A percentile compares a stretch with the other conserved stretches of the same genome.
Evolutionary conservation across 2,888 invertebrate genomes (phyloP).

Genomic region (Lampropteryx suffumata): DNA sequence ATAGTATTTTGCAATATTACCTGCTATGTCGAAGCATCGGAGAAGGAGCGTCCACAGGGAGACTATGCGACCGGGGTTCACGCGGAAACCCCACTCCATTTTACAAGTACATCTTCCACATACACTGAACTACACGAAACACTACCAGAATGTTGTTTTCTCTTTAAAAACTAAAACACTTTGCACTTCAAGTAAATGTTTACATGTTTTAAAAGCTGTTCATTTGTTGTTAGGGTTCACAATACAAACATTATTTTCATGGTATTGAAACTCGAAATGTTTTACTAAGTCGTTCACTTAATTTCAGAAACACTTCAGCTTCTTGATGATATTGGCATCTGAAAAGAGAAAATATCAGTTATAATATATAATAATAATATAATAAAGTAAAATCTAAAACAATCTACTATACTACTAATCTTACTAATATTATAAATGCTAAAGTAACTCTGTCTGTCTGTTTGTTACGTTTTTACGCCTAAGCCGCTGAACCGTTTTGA

Average conservation of each 20-base stretch:
- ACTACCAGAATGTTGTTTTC: constrained; percentile 1
- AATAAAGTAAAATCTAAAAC: too few species aligned
- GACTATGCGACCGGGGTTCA: constrained; percentile 48
- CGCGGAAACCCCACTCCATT: constrained; percentile 63
- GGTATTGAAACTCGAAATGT: neutral
- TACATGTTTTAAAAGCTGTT: too few species aligned
- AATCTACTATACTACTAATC: too few species aligned
- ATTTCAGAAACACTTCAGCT: neutral
- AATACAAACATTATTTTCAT: too few species aligned
- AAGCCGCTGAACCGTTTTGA: too few species aligned
- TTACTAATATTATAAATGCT: too few species aligned
- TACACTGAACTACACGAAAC: constrained; percentile 11
- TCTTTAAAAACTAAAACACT: neutral
- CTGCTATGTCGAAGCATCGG: constrained; percentile 16
- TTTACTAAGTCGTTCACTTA: neutral
- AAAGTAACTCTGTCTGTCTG: too few species aligned
- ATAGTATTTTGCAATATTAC: constrained; percentile 5
- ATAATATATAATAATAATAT: too few species aligned
- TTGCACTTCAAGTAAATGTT: too few species aligned
- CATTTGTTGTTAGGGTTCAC: too few species aligned
- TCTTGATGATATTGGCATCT: neutral
- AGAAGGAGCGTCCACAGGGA: constrained; percentile 14
- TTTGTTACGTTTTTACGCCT: too few species aligned
- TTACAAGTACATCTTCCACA: constrained; percentile 43
- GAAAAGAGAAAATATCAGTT: neutral